Percentiles rank a stretch among this genome's conserved stretches.
Conservation (phyloP, 2,113 vertebrate genomes). For the Embiotoca jacksoni region DNA sequence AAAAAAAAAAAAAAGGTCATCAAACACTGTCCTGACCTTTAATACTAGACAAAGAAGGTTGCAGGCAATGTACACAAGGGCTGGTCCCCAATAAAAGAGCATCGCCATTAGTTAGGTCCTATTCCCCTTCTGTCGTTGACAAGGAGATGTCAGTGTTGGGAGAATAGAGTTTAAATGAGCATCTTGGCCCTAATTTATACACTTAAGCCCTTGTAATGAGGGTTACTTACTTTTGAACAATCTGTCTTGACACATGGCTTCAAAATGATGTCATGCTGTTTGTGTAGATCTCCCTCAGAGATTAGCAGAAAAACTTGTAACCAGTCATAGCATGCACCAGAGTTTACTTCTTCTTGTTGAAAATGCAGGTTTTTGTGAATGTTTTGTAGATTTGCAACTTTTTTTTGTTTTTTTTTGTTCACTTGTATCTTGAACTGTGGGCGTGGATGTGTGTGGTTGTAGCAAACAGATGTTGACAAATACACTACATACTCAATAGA, state of each 20-base stretch:
- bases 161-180: conserved; percentile 14
- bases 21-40: conserved; percentile 3
- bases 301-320: background rate
- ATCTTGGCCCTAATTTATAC: conserved; percentile 9
- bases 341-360: background rate
- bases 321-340: background rate
- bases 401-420: background rate
- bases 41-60: background rate
- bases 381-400: background rate
- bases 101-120: background rate
- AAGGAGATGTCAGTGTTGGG: background rate
- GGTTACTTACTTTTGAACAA: background rate
- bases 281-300: background rate
- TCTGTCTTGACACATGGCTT: background rate
- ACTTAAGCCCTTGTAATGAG: conserved; percentile 1
- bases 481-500: background rate
- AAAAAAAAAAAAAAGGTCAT: background rate
- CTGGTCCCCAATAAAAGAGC: background rate
- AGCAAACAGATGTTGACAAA: conserved; percentile 42
- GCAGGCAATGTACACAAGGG: conserved; percentile 1
- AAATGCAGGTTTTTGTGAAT: background rate
- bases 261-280: background rate
- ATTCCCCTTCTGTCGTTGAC: background rate
- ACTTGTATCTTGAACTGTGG: conserved; percentile 9
- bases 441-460: conserved; percentile 13